These are phyloP conservation scores for Glyptemys insculpta DNA, from an alignment of 2,797 vertebrate genomes.

Conservation along the genomic window DNA sequence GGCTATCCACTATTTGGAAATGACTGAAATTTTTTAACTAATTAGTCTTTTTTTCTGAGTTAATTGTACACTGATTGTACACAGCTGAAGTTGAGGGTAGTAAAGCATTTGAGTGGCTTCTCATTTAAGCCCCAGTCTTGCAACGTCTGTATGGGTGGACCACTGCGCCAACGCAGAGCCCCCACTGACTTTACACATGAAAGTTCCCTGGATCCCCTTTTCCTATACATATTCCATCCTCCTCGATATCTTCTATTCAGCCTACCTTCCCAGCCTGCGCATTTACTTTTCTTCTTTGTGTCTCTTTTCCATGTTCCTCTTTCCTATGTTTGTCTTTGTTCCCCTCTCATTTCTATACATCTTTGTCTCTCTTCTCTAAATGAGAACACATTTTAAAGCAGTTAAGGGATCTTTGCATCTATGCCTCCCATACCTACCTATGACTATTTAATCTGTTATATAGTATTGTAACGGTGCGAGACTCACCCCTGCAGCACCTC, in stretches of 20 bases:
- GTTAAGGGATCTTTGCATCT: background rate
- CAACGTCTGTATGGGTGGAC: background rate
- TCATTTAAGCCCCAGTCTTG: background rate
- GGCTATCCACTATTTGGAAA: background rate
- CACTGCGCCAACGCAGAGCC: background rate
- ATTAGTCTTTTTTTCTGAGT: background rate
- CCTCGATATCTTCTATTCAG: background rate
- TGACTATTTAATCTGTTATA: background rate
- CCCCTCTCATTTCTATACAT: background rate
- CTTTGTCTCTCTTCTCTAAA: background rate
- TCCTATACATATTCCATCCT: background rate
- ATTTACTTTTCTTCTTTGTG: background rate
- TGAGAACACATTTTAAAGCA: background rate
- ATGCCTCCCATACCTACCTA: background rate
- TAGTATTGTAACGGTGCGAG: background rate
- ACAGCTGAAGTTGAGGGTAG: background rate
- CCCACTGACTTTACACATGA: background rate
- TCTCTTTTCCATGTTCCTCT: background rate
- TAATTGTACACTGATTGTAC: background rate
- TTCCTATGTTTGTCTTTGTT: background rate
- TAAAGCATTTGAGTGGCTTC: background rate
- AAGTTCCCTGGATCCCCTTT: background rate
- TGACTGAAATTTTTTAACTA: accelerated
- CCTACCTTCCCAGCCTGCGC: background rate
- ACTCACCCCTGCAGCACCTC: no score